phyloP scores from a whole-genome alignment of 2,888 invertebrate species.

The Tortricodes alternella region DNA sequence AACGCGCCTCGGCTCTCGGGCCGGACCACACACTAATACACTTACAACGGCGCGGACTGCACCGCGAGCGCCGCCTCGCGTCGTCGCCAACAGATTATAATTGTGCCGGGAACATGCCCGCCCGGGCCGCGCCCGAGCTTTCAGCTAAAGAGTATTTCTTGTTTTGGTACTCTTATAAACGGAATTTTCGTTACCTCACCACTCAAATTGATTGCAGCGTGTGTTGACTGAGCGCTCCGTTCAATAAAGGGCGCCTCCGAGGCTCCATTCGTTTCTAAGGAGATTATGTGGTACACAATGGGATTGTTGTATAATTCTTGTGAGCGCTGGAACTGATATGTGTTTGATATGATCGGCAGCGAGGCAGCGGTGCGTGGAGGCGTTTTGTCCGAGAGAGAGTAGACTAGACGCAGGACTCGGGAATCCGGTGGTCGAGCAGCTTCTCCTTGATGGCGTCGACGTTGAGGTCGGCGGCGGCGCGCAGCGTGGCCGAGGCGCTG shows the following conservation, averaged over 20 bases:
- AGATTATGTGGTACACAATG: slow-evolving; percentile 24
- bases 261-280: slow-evolving; percentile 9
- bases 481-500: slow-evolving; percentile 77
- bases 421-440: slow-evolving; percentile 92
- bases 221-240: slow-evolving; percentile 22
- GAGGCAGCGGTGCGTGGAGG: slow-evolving; percentile 8
- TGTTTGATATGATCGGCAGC: slow-evolving; percentile 5
- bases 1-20: slow-evolving; percentile 1
- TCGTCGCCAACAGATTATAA: slow-evolving; percentile 25
- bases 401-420: slow-evolving; percentile 92
- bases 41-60: slow-evolving; percentile 12
- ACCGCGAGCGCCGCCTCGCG: slow-evolving; percentile 10
- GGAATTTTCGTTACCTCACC: slow-evolving; percentile 29
- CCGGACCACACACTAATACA: too few species aligned
- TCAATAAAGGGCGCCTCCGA: slow-evolving; percentile 19
- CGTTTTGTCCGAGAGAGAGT: not conserved
- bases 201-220: slow-evolving; percentile 30
- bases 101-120: slow-evolving; percentile 10
- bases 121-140: slow-evolving; percentile 20
- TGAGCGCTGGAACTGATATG: slow-evolving; percentile 7
- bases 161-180: slow-evolving; percentile 30
- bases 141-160: slow-evolving; percentile 23
- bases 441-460: slow-evolving; percentile 94
- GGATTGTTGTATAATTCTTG: not conserved
- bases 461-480: slow-evolving; percentile 83